Base-by-base conservation (phyloP, 2,113 vertebrate genomes). In the Stictonetta naevosa region DNA sequence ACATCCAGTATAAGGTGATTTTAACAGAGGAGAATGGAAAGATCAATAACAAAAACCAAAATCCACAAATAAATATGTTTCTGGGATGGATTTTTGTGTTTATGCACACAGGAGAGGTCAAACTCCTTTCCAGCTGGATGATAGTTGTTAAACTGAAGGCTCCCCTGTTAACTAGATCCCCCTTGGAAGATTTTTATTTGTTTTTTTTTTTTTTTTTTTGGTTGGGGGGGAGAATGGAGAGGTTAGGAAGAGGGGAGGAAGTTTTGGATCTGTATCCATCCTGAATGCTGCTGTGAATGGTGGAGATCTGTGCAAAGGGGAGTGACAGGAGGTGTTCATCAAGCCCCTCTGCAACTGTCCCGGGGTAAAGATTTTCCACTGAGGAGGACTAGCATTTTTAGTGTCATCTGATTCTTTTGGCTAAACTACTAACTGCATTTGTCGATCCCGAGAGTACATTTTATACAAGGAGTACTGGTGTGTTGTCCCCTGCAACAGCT, bases 291-390 rank as follows among this genome's bases (percentile, higher is more conserved):
- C 9, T 91, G 53, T 33, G 20, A 40, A 0, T 16, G 76, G 4
- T 67, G 22, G 25, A 33, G 21, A 23, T 92, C 34, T 79, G 26
- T 64, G 33, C 42, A 7, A 58, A 90, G 55, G 15, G 38, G 52
- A 63, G 16, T 34, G 16, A 40, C 50, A 34, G 29, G 59, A 52
- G 18, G 2, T 12, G 11, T 46, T 1, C 3, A 7, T 22, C 20
- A 13, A 6, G 5, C 14, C 33, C 22, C 33, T 14, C 42, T 2
- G 18, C 4, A 40, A 8, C 8, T 36, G 1, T 9, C 1, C 1
- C 29, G 56, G n/a, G 52, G 7, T 22, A n/a, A 62, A 33, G 38
- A 50, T 22, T 88, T 83, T 76, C 26, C 40, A 26, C 28, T 42
- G 68, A 38, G 46, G 36, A 63, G n/a, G 14, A 42, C 38, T 20